phyloP scores from a whole-genome alignment of 37 sponge, comb jelly and placozoan genomes.

The Eunapius fragilis region DNA sequence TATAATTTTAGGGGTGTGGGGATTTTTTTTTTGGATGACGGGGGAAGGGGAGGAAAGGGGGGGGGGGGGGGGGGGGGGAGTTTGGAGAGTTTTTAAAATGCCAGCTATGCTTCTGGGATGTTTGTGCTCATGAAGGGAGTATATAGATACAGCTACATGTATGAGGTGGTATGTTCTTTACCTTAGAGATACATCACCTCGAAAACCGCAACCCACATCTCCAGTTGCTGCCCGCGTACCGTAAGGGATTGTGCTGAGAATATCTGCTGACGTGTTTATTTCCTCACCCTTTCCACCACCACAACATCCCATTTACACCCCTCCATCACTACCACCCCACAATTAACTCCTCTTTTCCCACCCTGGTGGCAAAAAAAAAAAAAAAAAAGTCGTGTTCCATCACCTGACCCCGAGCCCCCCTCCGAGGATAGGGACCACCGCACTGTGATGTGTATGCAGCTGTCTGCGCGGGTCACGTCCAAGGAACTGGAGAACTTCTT shows the following conservation, averaged over 20 bases:
- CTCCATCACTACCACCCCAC: too few species aligned
- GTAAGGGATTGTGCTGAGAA: not conserved
- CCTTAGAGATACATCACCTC: not conserved
- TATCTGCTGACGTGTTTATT: not conserved
- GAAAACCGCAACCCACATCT: not conserved
- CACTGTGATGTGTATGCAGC: slow-evolving; percentile 99
- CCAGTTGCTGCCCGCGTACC: not conserved
- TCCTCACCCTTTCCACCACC: not conserved
- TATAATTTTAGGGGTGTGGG: not conserved
- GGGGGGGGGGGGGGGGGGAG: not conserved
- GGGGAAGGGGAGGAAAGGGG: too few species aligned
- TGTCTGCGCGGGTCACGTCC: slow-evolving; percentile 69
- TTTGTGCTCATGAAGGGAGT: too few species aligned
- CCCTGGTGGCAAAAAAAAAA: too few species aligned
- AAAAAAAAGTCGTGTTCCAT: slow-evolving; percentile 11
- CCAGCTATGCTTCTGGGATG: too few species aligned
- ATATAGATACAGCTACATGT: too few species aligned
- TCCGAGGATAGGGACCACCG: slow-evolving; percentile 87
- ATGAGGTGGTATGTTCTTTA: too few species aligned
- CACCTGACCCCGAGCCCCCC: slow-evolving; percentile 72
- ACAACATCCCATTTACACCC: not conserved
- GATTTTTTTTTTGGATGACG: not conserved
- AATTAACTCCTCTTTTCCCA: too few species aligned
- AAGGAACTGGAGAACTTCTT: slow-evolving; percentile 93
- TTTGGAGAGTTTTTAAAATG: too few species aligned